phyloP scores from a whole-genome alignment of 2,888 invertebrate species.

The Drosophila siamana region DNA sequence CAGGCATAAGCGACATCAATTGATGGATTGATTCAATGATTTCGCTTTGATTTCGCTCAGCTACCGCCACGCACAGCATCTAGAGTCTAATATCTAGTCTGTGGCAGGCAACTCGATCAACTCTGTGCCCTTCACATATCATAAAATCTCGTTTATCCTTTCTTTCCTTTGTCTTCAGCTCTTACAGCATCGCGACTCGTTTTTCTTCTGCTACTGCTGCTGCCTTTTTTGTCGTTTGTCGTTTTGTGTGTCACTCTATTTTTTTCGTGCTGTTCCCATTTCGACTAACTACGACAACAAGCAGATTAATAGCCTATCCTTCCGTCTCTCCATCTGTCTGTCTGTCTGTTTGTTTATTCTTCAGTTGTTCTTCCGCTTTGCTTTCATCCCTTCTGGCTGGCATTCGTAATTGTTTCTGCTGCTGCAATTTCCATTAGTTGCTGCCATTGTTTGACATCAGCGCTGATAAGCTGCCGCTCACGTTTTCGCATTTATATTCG shows the following conservation, averaged over 20 bases:
- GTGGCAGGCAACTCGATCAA: background rate
- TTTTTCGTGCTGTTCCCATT: conserved; percentile 22
- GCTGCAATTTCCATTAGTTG: conserved; percentile 56
- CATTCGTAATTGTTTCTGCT: conserved; percentile 19
- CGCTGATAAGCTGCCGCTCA: conserved; percentile 47
- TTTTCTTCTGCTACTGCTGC: background rate
- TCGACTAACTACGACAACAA: conserved; percentile 31
- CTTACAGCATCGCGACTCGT: background rate
- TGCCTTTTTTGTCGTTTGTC: too few species aligned
- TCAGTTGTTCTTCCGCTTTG: conserved; percentile 1
- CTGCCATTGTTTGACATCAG: conserved; percentile 42
- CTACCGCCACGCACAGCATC: background rate
- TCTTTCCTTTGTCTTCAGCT: too few species aligned
- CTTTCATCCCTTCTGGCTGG: too few species aligned
- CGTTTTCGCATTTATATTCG: conserved; percentile 3
- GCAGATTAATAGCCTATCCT: conserved; percentile 35
- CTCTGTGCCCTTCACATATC: background rate
- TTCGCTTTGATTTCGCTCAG: conserved; percentile 30
- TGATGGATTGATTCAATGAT: conserved; percentile 61
- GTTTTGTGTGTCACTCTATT: background rate
- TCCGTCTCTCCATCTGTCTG: background rate
- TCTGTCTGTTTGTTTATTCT: background rate
- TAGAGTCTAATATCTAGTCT: background rate
- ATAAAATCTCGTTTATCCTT: background rate
- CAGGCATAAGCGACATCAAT: conserved; percentile 38